These are phyloP conservation scores for Drosophila tanythrix DNA, from an alignment of 2,888 invertebrate genomes.

Conservation along the genomic window DNA sequence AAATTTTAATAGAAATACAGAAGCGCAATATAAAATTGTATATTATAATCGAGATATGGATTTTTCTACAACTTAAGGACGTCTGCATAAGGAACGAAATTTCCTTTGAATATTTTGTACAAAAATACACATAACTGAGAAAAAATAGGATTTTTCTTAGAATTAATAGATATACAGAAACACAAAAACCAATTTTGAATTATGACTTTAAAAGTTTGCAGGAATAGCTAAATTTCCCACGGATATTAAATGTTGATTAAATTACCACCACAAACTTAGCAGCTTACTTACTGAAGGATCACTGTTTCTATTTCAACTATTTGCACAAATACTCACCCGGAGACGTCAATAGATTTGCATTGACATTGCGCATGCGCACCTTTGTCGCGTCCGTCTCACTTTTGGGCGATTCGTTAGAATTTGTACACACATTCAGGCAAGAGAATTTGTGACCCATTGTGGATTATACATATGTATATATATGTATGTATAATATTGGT, in stretches of 20 bases:
- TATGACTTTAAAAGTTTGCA: not conserved
- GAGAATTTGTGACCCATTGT: conserved; percentile 61
- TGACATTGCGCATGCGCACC: conserved; percentile 50
- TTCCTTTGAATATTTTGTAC: too few species aligned
- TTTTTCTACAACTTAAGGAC: too few species aligned
- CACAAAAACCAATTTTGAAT: not conserved
- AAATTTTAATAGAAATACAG: not conserved
- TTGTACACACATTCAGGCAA: conserved; percentile 30
- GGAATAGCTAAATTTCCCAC: not conserved
- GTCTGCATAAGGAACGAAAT: too few species aligned
- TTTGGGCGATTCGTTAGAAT: conserved; percentile 9
- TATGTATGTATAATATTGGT: conserved; percentile 2
- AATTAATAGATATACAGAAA: not conserved
- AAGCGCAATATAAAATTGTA: too few species aligned
- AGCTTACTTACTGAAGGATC: not conserved
- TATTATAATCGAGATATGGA: too few species aligned
- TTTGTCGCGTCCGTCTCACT: conserved; percentile 10
- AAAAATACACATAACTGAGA: not conserved
- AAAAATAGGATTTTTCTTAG: not conserved
- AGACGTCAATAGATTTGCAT: conserved; percentile 50
- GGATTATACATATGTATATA: not conserved
- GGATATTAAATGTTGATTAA: not conserved
- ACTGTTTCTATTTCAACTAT: not conserved
- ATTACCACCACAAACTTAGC: not conserved
- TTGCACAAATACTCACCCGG: conserved; percentile 34